These are phyloP conservation scores for Notospermus geniculatus DNA, from an alignment of 1,140 invertebrate species.

Conservation along the genomic window DNA sequence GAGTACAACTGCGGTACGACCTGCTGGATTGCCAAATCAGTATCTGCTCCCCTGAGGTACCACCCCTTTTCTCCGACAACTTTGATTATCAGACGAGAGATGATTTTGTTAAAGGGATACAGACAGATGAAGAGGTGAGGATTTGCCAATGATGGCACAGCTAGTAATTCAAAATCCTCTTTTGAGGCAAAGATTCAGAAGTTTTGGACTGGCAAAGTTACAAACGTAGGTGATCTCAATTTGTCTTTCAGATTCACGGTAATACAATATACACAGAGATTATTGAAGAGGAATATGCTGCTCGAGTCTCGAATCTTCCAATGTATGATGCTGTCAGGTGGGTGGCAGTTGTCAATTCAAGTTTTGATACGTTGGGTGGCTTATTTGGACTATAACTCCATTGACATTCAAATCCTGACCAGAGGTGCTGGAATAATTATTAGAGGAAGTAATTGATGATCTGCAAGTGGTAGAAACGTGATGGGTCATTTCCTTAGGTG, in stretches of 20 bases:
- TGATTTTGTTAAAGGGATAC: conserved; percentile 84
- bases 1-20: conserved; percentile 58
- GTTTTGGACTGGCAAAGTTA: too few relatives aligned
- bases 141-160: background rate
- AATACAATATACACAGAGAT: conserved; percentile 80
- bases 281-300: conserved; percentile 73
- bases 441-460: background rate
- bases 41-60: conserved; percentile 82
- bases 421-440: too few relatives aligned
- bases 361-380: too few relatives aligned
- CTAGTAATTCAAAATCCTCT: too few relatives aligned
- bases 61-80: conserved; percentile 90
- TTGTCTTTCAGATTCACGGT: conserved; percentile 66
- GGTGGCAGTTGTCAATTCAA: too few relatives aligned
- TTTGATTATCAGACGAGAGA: conserved; percentile 93
- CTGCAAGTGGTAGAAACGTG: background rate
- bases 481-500: background rate
- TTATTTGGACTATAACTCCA: too few relatives aligned
- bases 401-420: too few relatives aligned
- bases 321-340: conserved; percentile 74
- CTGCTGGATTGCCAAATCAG: conserved; percentile 80
- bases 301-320: conserved; percentile 76
- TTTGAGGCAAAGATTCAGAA: too few relatives aligned
- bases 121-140: conserved; percentile 82
- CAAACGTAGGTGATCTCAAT: conserved; percentile 13